Evolutionary conservation across 2,888 invertebrate genomes (phyloP), one percentile per base, ranked within the genome.

Genomic region (Endomychus coccineus): DNA sequence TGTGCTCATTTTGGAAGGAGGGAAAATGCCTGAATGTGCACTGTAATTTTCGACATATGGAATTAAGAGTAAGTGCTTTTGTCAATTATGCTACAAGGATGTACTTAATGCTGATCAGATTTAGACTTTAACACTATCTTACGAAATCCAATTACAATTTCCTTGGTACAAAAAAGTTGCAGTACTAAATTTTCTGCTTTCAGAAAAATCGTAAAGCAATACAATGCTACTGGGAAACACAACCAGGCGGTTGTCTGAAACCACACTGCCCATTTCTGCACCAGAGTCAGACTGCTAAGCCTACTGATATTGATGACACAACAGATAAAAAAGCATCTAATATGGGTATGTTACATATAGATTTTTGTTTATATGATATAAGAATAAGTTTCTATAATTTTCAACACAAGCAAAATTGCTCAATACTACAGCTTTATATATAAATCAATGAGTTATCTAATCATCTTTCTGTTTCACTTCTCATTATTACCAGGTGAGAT

Each of bases 191-290:
- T n/a, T 25, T n/a, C n/a, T n/a, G n/a, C n/a, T n/a, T 16, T 29
- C 64, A 85, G 83, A 84, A 84, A 77, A 83, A 86, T 63, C 77
- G 87, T 46, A 80, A 82, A 67, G 76, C 75, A 46, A 86, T 85
- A 56, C 83, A 83, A 1, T 90, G 90, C 65, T 89, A 84, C 63
- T 90, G 86, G 85, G 89, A 89, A 67, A 78, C 74, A 46, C 87
- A 88, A 65, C 85, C 87, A 0, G 75, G 78, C 6, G 90, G 90
- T 2, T 90, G 90, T 62, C 76, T 78, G 50, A 89, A 88, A 66
- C 81, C 82, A 37, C 83, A 86, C 61, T 90, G 90, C 67, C 80
- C 83, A 0, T 90, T 88, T 61, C 71, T 80, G 67, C 89, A 89
- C 63, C 76, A 67, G 47, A 68, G 60, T 30, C 33, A 32, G 16